Percentiles rank a stretch among this genome's conserved stretches.
These are phyloP conservation scores for Reticulitermes speratus DNA, from an alignment of 1,140 invertebrate species.

Conservation along the genomic window DNA sequence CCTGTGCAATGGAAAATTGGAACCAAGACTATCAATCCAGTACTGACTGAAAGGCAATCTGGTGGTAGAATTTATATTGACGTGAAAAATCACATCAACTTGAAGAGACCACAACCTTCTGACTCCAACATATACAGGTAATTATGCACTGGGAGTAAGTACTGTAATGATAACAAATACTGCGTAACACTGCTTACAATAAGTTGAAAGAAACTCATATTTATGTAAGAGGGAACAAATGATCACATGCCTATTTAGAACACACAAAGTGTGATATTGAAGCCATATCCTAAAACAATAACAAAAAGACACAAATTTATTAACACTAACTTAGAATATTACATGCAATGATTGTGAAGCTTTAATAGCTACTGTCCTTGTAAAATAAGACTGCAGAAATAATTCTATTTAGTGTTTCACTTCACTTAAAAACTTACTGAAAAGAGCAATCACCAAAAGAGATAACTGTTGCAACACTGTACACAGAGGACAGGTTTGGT, in stretches of 20 bases:
- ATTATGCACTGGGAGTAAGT: neutral
- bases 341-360: too few relatives aligned
- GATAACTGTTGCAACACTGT: neutral
- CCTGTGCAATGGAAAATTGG: slow-evolving; percentile 54
- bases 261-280: neutral
- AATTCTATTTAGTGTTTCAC: neutral
- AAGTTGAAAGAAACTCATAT: neutral
- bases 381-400: too few relatives aligned
- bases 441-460: neutral
- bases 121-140: slow-evolving; percentile 60
- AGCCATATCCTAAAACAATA: too few relatives aligned
- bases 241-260: neutral
- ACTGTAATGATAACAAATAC: too few relatives aligned
- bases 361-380: too few relatives aligned
- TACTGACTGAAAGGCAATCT: slow-evolving; percentile 45
- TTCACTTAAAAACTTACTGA: neutral
- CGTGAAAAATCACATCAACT: slow-evolving; percentile 48
- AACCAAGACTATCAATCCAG: slow-evolving; percentile 46
- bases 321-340: too few relatives aligned
- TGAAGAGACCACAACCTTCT: slow-evolving; percentile 48
- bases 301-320: too few relatives aligned
- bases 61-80: slow-evolving; percentile 50
- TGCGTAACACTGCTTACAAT: too few relatives aligned
- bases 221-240: neutral
- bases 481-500: too few relatives aligned